Percentiles rank a stretch among this genome's conserved stretches.
These are phyloP conservation scores for Drosophila ohnishii DNA, from an alignment of 1,140 invertebrate species.

Conservation along the genomic window DNA sequence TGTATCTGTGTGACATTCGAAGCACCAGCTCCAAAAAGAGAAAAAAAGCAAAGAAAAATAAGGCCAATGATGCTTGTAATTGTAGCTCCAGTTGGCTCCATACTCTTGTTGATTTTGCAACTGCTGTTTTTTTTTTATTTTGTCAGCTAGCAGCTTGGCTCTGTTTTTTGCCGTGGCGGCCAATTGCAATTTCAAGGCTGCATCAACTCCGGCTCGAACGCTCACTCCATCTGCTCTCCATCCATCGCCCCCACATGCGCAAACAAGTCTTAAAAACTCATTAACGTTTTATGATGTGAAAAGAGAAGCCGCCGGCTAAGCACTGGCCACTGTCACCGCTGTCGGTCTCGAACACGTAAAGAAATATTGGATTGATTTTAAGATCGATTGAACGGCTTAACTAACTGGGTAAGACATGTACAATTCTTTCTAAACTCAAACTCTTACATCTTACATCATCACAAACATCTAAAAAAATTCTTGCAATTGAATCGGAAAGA, in stretches of 20 bases:
- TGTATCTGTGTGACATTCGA: slow-evolving; percentile 47
- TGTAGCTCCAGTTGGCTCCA: slow-evolving; percentile 59
- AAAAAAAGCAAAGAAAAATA: slow-evolving; percentile 57
- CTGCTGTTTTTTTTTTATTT: slow-evolving; percentile 32
- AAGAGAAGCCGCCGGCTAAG: slow-evolving; percentile 24
- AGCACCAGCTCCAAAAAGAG: slow-evolving; percentile 32
- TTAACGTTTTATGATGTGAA: slow-evolving; percentile 65
- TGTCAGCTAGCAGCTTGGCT: slow-evolving; percentile 1
- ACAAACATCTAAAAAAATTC: too few relatives aligned
- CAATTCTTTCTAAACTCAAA: too few relatives aligned
- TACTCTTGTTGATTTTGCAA: slow-evolving; percentile 45
- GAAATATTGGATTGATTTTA: neutral
- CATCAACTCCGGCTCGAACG: slow-evolving; percentile 31
- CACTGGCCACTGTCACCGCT: slow-evolving; percentile 33
- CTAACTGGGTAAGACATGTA: too few relatives aligned
- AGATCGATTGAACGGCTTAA: neutral
- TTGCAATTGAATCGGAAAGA: too few relatives aligned
- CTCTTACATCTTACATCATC: too few relatives aligned
- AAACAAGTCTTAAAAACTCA: slow-evolving; percentile 65
- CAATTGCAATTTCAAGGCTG: slow-evolving; percentile 66
- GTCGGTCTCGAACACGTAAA: neutral
- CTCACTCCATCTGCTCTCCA: slow-evolving; percentile 14
- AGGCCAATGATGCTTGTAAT: slow-evolving; percentile 81
- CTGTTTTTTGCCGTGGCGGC: slow-evolving; percentile 31
- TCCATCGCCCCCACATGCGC: slow-evolving; percentile 33